phyloP scores from a whole-genome alignment of 2,888 invertebrate species.

The Pediacus dermestoides region DNA sequence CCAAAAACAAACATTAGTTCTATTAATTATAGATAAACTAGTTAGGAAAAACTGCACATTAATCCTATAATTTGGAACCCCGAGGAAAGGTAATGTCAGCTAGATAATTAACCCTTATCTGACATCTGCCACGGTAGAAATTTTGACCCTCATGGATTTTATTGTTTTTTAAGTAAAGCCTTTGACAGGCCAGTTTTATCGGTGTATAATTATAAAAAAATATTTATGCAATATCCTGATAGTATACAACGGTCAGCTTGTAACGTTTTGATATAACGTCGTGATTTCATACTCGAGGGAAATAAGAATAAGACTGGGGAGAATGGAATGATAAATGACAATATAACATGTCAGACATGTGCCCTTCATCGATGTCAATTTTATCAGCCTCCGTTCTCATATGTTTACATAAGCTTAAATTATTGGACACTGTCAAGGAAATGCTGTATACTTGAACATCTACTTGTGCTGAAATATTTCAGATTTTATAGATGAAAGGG shows the following conservation, averaged over 20 bases:
- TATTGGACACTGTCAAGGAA: too few species aligned
- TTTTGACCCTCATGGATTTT: conserved; percentile 17
- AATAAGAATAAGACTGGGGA: conserved; percentile 26
- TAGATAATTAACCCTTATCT: conserved; percentile 37
- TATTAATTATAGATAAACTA: conserved; percentile 32
- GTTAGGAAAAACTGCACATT: conserved; percentile 27
- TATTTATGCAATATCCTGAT: not conserved
- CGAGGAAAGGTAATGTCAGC: conserved; percentile 33
- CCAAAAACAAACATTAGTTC: conserved; percentile 33
- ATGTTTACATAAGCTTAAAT: too few species aligned
- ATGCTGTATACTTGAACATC: too few species aligned
- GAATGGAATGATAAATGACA: conserved; percentile 30
- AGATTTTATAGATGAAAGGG: too few species aligned
- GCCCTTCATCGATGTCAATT: conserved; percentile 31
- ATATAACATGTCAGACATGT: conserved; percentile 32
- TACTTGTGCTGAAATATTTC: too few species aligned
- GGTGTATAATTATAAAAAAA: conserved; percentile 1
- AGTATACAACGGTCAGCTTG: conserved; percentile 27
- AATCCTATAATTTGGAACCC: conserved; percentile 30
- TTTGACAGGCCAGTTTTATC: not conserved
- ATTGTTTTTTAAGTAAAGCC: conserved; percentile 24
- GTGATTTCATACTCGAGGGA: conserved; percentile 33
- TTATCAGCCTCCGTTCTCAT: conserved; percentile 16
- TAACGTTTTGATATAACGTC: conserved; percentile 37
- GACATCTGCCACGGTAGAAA: conserved; percentile 31